These are phyloP conservation scores for Drosophila lacertosa DNA, from an alignment of 1,140 invertebrate genomes.

Conservation along the genomic window DNA sequence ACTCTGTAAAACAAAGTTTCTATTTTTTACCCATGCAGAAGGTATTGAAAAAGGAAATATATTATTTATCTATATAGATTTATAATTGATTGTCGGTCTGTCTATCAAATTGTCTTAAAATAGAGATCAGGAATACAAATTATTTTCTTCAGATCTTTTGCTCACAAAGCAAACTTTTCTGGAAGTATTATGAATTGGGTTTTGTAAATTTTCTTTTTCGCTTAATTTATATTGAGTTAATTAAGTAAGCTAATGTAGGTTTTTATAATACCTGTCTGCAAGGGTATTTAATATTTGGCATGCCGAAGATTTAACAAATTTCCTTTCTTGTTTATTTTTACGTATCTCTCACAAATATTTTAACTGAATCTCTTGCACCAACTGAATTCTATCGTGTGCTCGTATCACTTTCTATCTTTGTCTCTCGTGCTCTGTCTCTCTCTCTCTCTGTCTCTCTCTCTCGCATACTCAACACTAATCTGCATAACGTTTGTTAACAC, in stretches of 20 bases:
- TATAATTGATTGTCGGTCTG: no score
- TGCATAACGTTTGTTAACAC: constrained; percentile 42
- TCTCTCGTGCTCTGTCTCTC: constrained; percentile 20
- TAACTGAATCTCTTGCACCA: constrained; percentile 63
- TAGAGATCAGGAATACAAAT: no score
- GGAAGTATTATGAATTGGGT: no score
- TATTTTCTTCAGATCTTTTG: no score
- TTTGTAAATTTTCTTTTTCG: no score
- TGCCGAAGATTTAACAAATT: constrained; percentile 3
- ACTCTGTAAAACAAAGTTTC: neutral
- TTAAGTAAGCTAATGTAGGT: no score
- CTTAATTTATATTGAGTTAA: no score
- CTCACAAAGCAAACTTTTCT: no score
- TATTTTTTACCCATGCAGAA: constrained; percentile 2
- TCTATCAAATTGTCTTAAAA: no score
- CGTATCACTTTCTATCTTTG: constrained; percentile 30
- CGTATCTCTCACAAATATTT: constrained; percentile 49
- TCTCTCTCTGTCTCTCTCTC: constrained; percentile 8
- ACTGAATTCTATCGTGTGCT: constrained; percentile 53
- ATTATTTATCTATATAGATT: no score
- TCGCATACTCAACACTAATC: constrained; percentile 58
- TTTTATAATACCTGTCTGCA: constrained; percentile 3
- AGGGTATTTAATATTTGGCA: neutral
- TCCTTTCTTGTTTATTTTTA: constrained; percentile 37
- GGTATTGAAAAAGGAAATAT: neutral